Percentiles rank a stretch among this genome's conserved stretches.
Evolutionary conservation across 2,113 vertebrate genomes (phyloP).

Genomic region (Labrus mixtus): DNA sequence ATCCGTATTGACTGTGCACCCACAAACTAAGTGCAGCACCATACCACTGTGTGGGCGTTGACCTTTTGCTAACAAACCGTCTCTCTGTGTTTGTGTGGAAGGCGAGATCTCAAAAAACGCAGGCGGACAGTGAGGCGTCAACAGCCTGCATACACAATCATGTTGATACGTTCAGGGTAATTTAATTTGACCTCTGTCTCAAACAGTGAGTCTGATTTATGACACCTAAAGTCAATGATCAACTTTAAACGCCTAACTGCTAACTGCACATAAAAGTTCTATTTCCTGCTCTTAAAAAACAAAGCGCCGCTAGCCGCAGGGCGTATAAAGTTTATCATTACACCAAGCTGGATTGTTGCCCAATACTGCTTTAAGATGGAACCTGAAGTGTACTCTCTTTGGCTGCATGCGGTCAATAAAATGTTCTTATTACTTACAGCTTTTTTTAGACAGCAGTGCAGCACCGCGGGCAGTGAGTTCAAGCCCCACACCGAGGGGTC

Average conservation of each 20-base stretch:
- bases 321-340: slow-evolving; percentile 28
- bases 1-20: slow-evolving; percentile 25
- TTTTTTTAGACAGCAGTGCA: neutral
- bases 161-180: neutral
- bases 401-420: neutral
- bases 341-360: neutral
- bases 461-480: neutral
- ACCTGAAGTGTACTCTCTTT: neutral
- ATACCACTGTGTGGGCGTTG: slow-evolving; percentile 51
- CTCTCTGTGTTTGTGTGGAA: slow-evolving; percentile 36
- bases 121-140: slow-evolving; percentile 15
- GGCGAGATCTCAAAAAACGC: slow-evolving; percentile 49
- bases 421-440: neutral
- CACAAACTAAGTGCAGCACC: slow-evolving; percentile 42
- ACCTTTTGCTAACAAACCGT: slow-evolving; percentile 63
- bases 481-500: neutral
- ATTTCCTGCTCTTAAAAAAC: slow-evolving; percentile 21
- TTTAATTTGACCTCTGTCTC: slow-evolving; percentile 33
- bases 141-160: slow-evolving; percentile 7
- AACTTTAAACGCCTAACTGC: slow-evolving; percentile 12
- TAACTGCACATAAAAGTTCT: slow-evolving; percentile 1
- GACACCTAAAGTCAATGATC: slow-evolving; percentile 45
- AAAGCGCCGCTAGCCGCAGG: slow-evolving; percentile 9
- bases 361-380: slow-evolving; percentile 21
- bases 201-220: slow-evolving; percentile 45